A percentile compares a stretch with the other conserved stretches of the same genome.
These are phyloP conservation scores for Drosophila ficusphila DNA, from an alignment of 1,140 invertebrate species.

Conservation along the genomic window DNA sequence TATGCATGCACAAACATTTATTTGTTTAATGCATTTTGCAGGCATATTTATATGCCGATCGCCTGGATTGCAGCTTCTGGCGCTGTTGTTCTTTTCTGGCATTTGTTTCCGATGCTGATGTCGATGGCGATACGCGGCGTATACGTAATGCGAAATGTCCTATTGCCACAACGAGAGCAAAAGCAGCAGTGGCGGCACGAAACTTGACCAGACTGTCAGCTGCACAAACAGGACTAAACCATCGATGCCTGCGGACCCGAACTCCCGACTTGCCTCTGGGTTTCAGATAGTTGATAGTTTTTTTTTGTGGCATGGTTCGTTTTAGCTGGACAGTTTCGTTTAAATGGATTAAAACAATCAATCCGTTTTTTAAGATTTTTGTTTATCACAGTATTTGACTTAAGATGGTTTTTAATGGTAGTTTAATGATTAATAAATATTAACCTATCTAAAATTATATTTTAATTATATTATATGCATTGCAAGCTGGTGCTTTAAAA, in stretches of 20 bases:
- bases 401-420: no score
- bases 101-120: constrained; percentile 31
- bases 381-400: no score
- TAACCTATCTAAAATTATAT: no score
- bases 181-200: constrained; percentile 1
- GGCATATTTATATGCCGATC: constrained; percentile 45
- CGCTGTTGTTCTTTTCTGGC: constrained; percentile 12
- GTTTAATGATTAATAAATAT: no score
- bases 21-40: constrained; percentile 56
- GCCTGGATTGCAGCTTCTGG: background rate
- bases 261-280: background rate
- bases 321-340: background rate
- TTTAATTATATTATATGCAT: no score
- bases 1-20: constrained; percentile 39
- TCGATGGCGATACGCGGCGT: constrained; percentile 33
- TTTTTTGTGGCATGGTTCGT: background rate
- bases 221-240: constrained; percentile 61
- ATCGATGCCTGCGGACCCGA: constrained; percentile 19
- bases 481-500: no score
- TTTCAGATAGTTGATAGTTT: constrained; percentile 1
- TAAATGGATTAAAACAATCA: background rate
- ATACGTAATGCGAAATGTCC: constrained; percentile 37
- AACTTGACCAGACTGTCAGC: constrained; percentile 76
- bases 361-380: no score
- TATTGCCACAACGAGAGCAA: constrained; percentile 10